A percentile compares a stretch with the other conserved stretches of the same genome.
phyloP scores from a whole-genome alignment of 1,140 invertebrate genomes.

The Bilobella aurantiaca region DNA sequence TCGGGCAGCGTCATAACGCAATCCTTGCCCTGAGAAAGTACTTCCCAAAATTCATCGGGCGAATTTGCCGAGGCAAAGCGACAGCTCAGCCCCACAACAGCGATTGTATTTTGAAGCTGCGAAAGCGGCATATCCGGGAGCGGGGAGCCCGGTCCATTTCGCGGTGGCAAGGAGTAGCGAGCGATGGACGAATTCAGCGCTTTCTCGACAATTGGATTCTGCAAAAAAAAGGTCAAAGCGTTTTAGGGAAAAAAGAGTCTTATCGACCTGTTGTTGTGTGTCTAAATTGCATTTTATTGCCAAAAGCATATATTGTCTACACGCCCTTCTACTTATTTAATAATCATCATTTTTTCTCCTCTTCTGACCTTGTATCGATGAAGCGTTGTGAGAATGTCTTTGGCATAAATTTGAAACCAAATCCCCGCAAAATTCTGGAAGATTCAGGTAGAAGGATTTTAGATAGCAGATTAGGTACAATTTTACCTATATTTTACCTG shows the following conservation, averaged over 20 bases:
- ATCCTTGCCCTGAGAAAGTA: neutral
- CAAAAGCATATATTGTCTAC: no score
- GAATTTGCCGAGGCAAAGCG: conserved; percentile 3
- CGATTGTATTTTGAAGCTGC: neutral
- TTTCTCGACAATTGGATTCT: neutral
- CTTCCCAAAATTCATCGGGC: conserved; percentile 8
- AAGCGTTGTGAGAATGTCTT: neutral
- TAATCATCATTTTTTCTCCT: no score
- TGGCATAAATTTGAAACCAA: neutral
- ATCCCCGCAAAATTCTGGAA: neutral
- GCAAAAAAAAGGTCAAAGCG: neutral
- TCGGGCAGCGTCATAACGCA: neutral
- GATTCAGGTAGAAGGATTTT: neutral
- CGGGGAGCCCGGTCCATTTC: neutral
- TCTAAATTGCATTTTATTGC: neutral
- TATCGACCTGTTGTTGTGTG: neutral
- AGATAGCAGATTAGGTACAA: neutral
- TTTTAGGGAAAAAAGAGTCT: neutral
- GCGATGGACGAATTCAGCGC: neutral
- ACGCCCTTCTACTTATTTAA: no score
- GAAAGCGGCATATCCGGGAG: neutral
- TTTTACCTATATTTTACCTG: neutral
- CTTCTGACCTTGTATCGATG: neutral
- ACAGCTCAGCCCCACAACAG: conserved; percentile 11
- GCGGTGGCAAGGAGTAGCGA: neutral